Conservation (phyloP, 2,113 vertebrate genomes). For the Procavia capensis region DNA sequence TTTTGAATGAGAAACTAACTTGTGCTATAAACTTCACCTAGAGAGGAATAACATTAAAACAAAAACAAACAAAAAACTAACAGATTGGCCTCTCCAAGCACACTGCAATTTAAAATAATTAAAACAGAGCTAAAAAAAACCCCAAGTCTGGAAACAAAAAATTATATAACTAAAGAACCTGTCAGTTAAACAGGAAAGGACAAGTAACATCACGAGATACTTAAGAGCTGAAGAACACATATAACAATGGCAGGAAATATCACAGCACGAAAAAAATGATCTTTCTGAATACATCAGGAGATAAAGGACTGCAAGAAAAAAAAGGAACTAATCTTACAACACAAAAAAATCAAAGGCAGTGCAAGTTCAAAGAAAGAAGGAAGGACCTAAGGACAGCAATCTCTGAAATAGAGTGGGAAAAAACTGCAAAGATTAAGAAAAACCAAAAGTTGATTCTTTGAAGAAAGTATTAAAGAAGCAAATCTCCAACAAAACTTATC, state of each 20-base stretch:
- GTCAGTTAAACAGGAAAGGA: background rate
- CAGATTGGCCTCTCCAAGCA: constrained; percentile 25
- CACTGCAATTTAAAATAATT: background rate
- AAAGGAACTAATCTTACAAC: constrained; percentile 24
- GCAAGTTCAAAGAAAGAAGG: background rate
- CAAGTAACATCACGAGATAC: background rate
- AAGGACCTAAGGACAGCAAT: background rate
- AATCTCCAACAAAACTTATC: background rate
- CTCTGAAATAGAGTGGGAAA: background rate
- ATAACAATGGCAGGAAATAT: background rate
- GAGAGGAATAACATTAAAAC: too few relatives aligned
- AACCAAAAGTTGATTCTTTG: background rate
- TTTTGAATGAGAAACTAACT: too few relatives aligned
- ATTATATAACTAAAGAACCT: constrained; percentile 7
- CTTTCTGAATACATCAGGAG: background rate
- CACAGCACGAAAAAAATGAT: background rate
- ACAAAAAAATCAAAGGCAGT: background rate
- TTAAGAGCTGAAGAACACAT: background rate
- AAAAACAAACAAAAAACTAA: background rate
- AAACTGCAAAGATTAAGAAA: background rate
- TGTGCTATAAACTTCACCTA: too few relatives aligned
- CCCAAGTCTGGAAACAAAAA: background rate
- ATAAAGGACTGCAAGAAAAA: background rate
- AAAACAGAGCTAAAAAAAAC: constrained; percentile 3
- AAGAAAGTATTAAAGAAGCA: constrained; percentile 35